A percentile compares a stretch with the other conserved stretches of the same genome.
phyloP scores from a whole-genome alignment of 2,888 invertebrate genomes.

The Phorcus lineatus region DNA sequence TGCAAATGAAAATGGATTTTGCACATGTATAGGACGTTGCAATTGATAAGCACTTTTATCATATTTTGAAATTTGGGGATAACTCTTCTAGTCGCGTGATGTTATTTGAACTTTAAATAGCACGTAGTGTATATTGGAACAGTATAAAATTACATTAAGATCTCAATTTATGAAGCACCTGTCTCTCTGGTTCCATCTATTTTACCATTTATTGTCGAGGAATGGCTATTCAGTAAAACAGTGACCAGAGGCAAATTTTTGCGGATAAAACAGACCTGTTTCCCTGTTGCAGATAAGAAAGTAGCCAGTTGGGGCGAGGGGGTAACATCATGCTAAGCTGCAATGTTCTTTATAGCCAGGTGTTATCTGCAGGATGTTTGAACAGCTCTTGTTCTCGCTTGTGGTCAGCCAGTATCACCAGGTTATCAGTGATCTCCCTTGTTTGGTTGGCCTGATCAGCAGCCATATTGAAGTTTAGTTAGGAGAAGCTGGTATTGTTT shows the following conservation, averaged over 20 bases:
- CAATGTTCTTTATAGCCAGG: background rate
- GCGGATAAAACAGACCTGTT: background rate
- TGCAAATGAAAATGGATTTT: too few relatives aligned
- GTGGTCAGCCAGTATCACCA: background rate
- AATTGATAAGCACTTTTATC: too few relatives aligned
- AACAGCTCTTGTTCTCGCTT: background rate
- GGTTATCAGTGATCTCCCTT: conserved; percentile 3
- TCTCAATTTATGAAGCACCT: too few relatives aligned
- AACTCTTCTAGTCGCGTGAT: too few relatives aligned
- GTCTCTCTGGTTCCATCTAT: too few relatives aligned
- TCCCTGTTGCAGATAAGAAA: background rate
- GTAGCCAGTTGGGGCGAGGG: background rate
- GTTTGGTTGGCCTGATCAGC: background rate
- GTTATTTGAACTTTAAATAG: too few relatives aligned
- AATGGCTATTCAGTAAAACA: background rate
- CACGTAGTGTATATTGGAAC: too few relatives aligned
- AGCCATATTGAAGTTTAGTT: background rate
- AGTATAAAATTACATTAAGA: too few relatives aligned
- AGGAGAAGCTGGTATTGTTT: background rate
- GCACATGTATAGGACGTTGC: too few relatives aligned
- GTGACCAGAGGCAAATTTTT: background rate
- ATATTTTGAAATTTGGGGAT: too few relatives aligned
- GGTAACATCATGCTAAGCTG: background rate
- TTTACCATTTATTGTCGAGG: too few relatives aligned
- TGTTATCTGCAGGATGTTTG: background rate